phyloP scores from a whole-genome alignment of 2,113 vertebrate genomes.

The Oryzias melastigma region DNA sequence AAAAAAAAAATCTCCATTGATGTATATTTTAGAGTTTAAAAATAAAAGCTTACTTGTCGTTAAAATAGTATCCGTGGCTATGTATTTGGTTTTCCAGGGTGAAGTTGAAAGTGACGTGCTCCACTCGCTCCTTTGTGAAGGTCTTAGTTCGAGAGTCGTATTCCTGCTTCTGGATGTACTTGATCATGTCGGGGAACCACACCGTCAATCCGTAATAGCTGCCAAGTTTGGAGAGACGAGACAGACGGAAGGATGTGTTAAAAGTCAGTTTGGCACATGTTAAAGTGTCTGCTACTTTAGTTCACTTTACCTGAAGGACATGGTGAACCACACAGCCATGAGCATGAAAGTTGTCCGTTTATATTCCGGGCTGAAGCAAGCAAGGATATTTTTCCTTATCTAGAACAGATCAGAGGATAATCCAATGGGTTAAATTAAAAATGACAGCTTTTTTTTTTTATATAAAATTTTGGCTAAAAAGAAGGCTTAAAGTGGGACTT shows the following conservation, averaged over 20 bases:
- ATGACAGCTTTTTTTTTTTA: too few species aligned
- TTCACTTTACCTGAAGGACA: slow-evolving; percentile 93
- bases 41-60: slow-evolving; percentile 84
- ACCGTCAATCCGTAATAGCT: slow-evolving; percentile 97
- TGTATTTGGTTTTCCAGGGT: slow-evolving; percentile 97
- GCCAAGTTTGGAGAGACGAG: neutral
- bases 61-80: slow-evolving; percentile 88
- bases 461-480: too few species aligned
- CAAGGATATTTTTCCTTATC: slow-evolving; percentile 90
- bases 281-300: too few species aligned
- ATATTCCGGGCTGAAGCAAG: slow-evolving; percentile 88
- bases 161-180: slow-evolving; percentile 92
- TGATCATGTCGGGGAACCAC: slow-evolving; percentile 99
- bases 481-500: too few species aligned
- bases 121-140: slow-evolving; percentile 85
- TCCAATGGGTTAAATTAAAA: too few species aligned
- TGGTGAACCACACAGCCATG: slow-evolving; percentile 98
- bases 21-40: neutral
- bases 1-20: too few species aligned
- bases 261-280: neutral
- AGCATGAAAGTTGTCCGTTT: slow-evolving; percentile 92
- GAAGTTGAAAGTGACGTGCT: slow-evolving; percentile 96
- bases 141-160: slow-evolving; percentile 88
- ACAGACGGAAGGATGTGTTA: neutral
- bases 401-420: slow-evolving; percentile 48